These are phyloP conservation scores for Agrochola lychnidis DNA, from an alignment of 2,888 invertebrate genomes.

Conservation along the genomic window DNA sequence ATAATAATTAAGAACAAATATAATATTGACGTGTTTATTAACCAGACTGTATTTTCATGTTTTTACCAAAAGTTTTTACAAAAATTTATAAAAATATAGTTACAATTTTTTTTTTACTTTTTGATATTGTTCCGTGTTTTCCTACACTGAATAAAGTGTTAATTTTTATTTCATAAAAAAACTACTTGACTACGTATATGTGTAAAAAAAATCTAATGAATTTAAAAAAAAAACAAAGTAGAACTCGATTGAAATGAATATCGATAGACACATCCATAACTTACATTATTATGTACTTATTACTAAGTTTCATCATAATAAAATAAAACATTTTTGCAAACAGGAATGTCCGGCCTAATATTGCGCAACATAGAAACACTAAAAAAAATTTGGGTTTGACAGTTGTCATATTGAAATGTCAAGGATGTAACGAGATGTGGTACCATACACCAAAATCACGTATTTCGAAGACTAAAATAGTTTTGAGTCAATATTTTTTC, in stretches of 20 bases:
- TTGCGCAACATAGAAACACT: constrained; percentile 13
- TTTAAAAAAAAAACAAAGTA: too few relatives aligned
- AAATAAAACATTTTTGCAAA: not conserved
- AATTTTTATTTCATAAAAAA: not conserved
- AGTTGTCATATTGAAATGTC: not conserved
- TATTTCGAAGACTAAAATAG: constrained; percentile 1
- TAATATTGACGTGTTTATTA: constrained; percentile 11
- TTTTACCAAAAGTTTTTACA: too few relatives aligned
- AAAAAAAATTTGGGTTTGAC: constrained; percentile 3
- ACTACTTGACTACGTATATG: too few relatives aligned
- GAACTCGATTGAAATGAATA: too few relatives aligned
- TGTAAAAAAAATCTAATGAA: too few relatives aligned
- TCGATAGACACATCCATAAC: too few relatives aligned
- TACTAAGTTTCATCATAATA: not conserved
- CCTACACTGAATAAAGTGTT: not conserved
- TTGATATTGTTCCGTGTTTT: not conserved
- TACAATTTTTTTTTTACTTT: too few relatives aligned
- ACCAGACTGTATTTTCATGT: not conserved
- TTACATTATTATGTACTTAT: too few relatives aligned
- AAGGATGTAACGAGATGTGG: not conserved
- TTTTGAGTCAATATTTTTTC: constrained; percentile 14
- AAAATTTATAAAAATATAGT: too few relatives aligned
- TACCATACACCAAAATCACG: not conserved
- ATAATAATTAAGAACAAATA: constrained; percentile 15
- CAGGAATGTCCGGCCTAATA: constrained; percentile 9